These are phyloP conservation scores for Drosophila fuyamai DNA, from an alignment of 1,140 invertebrate genomes.

Conservation along the genomic window DNA sequence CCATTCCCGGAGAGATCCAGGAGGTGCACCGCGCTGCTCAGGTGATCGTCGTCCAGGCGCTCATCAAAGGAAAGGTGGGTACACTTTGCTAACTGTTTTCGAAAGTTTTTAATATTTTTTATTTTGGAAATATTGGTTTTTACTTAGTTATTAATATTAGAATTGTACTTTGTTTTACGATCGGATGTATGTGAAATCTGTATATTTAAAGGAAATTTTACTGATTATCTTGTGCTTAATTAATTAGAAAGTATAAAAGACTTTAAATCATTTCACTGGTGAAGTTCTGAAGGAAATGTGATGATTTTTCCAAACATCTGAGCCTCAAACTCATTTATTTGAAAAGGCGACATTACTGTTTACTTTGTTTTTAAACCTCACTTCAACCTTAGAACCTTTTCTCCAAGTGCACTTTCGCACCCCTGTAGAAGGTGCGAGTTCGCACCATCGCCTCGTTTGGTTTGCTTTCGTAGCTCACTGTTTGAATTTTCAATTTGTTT, in stretches of 20 bases:
- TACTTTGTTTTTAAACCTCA: not conserved
- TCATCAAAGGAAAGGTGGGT: slow-evolving; percentile 94
- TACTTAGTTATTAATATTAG: no score
- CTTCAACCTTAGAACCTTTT: not conserved
- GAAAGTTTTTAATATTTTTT: not conserved
- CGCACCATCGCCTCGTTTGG: slow-evolving; percentile 15
- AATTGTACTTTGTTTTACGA: no score
- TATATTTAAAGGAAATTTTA: no score
- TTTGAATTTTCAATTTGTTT: slow-evolving; percentile 49
- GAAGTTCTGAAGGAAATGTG: no score
- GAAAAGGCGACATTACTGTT: no score
- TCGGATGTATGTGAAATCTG: no score
- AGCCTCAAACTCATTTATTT: no score
- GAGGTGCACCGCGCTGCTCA: slow-evolving; percentile 95
- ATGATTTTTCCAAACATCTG: no score
- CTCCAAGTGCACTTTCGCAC: not conserved
- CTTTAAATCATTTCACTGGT: no score
- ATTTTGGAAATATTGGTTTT: no score
- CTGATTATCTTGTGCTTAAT: no score
- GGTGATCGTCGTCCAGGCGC: slow-evolving; percentile 93
- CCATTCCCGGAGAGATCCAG: slow-evolving; percentile 94
- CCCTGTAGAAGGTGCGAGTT: slow-evolving; percentile 1
- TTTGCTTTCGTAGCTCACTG: slow-evolving; percentile 23
- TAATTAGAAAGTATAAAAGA: no score
- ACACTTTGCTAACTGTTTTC: not conserved